Evolutionary conservation across 2,888 invertebrate genomes (phyloP).

Genomic region (Beris morrisii): DNA sequence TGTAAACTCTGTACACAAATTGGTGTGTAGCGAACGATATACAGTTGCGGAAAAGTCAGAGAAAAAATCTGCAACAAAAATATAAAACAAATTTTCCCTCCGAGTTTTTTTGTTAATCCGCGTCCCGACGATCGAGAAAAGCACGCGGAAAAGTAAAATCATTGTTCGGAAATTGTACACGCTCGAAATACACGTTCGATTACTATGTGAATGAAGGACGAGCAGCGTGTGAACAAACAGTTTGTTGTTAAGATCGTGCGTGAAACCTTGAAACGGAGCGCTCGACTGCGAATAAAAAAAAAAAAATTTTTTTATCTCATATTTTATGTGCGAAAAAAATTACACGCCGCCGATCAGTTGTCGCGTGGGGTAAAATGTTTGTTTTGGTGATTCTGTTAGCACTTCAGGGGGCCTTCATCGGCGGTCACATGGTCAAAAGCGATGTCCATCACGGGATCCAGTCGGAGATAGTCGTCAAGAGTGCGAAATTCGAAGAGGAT

Average conservation of each 20-base stretch:
- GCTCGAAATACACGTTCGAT: background rate
- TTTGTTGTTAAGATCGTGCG: conserved; percentile 11
- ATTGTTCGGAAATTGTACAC: background rate
- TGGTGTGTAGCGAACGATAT: no score
- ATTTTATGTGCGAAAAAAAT: background rate
- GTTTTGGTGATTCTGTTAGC: conserved; percentile 29
- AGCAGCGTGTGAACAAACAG: background rate
- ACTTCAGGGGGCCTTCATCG: conserved; percentile 29
- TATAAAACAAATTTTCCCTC: conserved; percentile 23
- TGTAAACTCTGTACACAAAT: no score
- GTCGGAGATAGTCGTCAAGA: conserved; percentile 17
- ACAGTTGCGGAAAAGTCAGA: conserved; percentile 22
- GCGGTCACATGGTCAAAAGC: conserved; percentile 35
- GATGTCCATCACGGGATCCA: conserved; percentile 29
- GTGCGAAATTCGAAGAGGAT: conserved; percentile 22
- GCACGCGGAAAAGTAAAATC: background rate
- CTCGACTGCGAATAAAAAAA: background rate
- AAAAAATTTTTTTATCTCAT: no score
- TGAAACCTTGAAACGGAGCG: background rate
- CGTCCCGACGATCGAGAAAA: background rate
- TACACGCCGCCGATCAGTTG: background rate
- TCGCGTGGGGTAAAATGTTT: conserved; percentile 28
- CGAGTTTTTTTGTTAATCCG: conserved; percentile 1
- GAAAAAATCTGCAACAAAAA: conserved; percentile 16
- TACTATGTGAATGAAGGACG: conserved; percentile 6